A percentile compares a stretch with the other conserved stretches of the same genome.
Conservation (phyloP, 2,888 invertebrate species). For the Campoplex capitator region DNA sequence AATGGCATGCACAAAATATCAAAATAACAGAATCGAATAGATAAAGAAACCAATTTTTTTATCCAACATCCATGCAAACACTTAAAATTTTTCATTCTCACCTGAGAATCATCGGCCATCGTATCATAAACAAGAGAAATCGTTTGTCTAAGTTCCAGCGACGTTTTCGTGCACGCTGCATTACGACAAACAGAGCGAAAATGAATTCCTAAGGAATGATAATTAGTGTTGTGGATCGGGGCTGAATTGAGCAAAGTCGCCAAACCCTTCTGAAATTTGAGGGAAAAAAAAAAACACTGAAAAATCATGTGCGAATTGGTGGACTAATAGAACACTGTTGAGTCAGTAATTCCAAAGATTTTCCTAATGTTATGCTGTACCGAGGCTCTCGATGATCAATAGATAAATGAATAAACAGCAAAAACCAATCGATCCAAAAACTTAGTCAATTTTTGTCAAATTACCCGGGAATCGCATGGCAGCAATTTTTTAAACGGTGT, state of each 20-base stretch:
- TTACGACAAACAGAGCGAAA: slow-evolving; percentile 92
- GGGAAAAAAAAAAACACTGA: neutral
- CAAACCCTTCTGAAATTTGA: slow-evolving; percentile 89
- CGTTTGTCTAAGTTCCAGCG: slow-evolving; percentile 93
- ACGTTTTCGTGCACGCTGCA: slow-evolving; percentile 86
- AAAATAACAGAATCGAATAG: neutral
- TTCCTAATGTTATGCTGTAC: neutral
- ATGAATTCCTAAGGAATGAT: slow-evolving; percentile 95
- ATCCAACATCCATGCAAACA: neutral
- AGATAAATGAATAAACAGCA: neutral
- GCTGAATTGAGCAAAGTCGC: slow-evolving; percentile 95
- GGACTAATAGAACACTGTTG: neutral
- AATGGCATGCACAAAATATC: neutral
- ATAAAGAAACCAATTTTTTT: neutral
- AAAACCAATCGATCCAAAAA: neutral
- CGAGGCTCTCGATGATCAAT: neutral
- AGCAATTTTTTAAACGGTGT: slow-evolving; percentile 99
- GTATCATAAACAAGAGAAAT: slow-evolving; percentile 95
- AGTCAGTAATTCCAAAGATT: neutral
- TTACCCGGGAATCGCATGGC: slow-evolving; percentile 95
- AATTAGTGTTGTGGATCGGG: slow-evolving; percentile 96
- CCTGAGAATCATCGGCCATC: slow-evolving; percentile 82
- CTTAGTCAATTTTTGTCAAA: neutral
- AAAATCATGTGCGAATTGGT: neutral
- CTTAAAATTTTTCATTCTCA: slow-evolving; percentile 62